Conservation (phyloP, 2,888 invertebrate species). For the Ormia ochracea region DNA sequence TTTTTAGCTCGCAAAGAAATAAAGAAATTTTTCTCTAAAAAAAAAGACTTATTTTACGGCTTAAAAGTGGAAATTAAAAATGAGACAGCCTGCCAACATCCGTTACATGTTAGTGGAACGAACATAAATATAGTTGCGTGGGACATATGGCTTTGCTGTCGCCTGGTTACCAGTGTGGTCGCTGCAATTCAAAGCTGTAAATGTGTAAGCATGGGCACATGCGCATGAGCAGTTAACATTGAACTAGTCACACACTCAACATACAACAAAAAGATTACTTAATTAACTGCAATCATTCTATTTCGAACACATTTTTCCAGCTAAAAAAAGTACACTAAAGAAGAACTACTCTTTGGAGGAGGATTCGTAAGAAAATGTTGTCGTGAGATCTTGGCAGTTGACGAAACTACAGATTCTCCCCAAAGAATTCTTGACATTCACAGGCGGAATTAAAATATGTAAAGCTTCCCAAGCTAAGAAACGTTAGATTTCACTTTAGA, state of each 20-base stretch:
- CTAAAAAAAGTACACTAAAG: constrained; percentile 14
- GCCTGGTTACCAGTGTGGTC: constrained; percentile 13
- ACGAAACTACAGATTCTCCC: no score
- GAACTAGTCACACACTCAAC: constrained; percentile 21
- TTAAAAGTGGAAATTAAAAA: constrained; percentile 18
- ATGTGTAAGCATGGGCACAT: constrained; percentile 40
- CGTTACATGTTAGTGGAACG: not conserved
- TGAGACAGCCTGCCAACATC: constrained; percentile 21
- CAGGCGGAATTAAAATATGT: no score
- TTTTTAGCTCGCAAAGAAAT: not conserved
- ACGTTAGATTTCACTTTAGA: no score
- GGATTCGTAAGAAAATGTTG: not conserved
- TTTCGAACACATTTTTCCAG: not conserved
- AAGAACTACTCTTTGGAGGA: not conserved
- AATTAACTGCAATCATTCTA: constrained; percentile 40
- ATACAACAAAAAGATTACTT: constrained; percentile 33
- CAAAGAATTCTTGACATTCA: no score
- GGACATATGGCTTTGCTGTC: not conserved
- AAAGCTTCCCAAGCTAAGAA: no score
- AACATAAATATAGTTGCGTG: constrained; percentile 1
- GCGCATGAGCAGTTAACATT: constrained; percentile 30
- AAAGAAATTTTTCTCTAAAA: not conserved
- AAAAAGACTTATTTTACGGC: not conserved
- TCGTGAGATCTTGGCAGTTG: no score
- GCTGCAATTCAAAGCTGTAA: constrained; percentile 8